Evolutionary conservation across 2,888 invertebrate species (phyloP), one percentile per base, ranked within the genome.

Genomic region (Conus canariensis): DNA sequence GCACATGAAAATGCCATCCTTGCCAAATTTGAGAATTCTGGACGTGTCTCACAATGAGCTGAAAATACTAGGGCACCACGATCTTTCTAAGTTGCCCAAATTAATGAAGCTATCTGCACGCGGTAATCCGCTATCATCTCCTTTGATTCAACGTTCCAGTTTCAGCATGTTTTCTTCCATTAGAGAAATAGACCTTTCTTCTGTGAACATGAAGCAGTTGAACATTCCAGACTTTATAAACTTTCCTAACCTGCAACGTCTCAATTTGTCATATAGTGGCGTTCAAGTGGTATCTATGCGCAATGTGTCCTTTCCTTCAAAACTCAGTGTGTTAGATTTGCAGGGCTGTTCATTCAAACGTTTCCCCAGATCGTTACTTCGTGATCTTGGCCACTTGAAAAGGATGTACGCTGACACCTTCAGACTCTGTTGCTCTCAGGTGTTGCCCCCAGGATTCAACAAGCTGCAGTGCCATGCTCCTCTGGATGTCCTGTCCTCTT

Each of bases 201-300:
- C n/a, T 45, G 82, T 83, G 22, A 22, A 45, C n/a, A 19, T 67
- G n/a, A 30, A n/a, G 22, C 7, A 19, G 2, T 25, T 89, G 14
- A 22, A 22, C 6, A 70, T 45, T 70, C 8, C 12, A 30, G n/a
- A 60, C 10, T 89, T 89, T 25, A 1, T n/a, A 1, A n/a, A n/a
- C 30, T 89, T 83, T 82, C 59, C 64, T 10, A 89, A 89, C 25
- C 45, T 89, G 22, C 6, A 64, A n/a, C 64, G 14, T n/a, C 25
- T 89, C 12, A 67, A 85, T 59, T 12, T 89, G 14, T 56, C 30
- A 14, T 64, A n/a, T 30, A 67, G 59, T 12, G 45, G 67, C 30
- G 14, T 89, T 64, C 0, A 64, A 16, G 60, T 64, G 12, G 16
- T 64, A 3, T 64, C 22, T 9, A 30, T 30, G 56, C 6, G 7